Conservation (phyloP, 2,797 vertebrate species). For the Sebastes baramenuke region DNA sequence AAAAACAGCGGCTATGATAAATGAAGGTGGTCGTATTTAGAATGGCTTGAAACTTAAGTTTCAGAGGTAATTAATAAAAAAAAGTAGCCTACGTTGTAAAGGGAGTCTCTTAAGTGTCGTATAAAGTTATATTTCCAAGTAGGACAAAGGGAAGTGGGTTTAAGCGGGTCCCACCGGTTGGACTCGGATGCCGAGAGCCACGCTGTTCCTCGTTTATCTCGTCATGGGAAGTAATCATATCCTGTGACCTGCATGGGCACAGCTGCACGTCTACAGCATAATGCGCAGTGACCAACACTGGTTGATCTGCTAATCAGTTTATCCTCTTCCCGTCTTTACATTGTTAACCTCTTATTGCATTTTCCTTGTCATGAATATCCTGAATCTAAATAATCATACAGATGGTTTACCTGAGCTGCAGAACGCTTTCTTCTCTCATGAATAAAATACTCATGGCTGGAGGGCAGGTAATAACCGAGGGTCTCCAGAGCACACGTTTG, state of each 20-base stretch:
- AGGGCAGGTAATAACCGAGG: constrained; percentile 13
- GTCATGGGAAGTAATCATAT: constrained; percentile 66
- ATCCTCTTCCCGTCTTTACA: constrained; percentile 18
- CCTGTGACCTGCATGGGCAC: constrained; percentile 26
- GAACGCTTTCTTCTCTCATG: constrained; percentile 15
- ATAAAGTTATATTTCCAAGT: constrained; percentile 74
- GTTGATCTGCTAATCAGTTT: constrained; percentile 27
- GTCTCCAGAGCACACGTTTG: constrained; percentile 23
- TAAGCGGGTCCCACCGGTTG: constrained; percentile 55
- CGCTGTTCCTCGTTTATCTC: constrained; percentile 65
- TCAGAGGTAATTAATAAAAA: constrained; percentile 77
- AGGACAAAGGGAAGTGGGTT: constrained; percentile 74
- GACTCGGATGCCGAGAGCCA: constrained; percentile 55
- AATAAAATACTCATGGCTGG: constrained; percentile 48
- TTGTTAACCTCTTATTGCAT: constrained; percentile 34
- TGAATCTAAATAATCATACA: constrained; percentile 38
- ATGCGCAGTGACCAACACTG: constrained; percentile 16
- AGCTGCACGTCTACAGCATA: constrained; percentile 25
- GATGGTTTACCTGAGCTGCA: constrained; percentile 38
- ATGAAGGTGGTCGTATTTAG: constrained; percentile 67
- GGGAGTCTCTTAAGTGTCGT: constrained; percentile 71
- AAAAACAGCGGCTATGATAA: constrained; percentile 59
- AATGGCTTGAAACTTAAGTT: constrained; percentile 62
- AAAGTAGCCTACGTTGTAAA: constrained; percentile 58
- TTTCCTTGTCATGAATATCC: constrained; percentile 35